These are phyloP conservation scores for Amblyjoppa fuscipennis DNA, from an alignment of 2,888 invertebrate genomes.

Conservation along the genomic window DNA sequence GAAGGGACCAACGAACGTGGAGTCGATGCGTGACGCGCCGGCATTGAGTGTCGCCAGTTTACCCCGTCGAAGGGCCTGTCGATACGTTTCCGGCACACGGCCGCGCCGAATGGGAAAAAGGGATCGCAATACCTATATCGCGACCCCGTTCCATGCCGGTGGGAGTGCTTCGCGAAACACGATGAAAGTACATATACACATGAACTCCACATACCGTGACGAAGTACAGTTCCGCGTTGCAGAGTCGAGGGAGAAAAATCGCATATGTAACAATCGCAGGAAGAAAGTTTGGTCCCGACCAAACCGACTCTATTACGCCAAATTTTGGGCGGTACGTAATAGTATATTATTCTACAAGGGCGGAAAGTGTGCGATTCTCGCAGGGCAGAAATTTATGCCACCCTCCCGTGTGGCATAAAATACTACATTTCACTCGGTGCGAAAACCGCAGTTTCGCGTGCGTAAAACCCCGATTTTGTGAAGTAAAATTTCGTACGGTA, in stretches of 20 bases:
- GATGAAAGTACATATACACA: slow-evolving; percentile 1
- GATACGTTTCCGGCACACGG: slow-evolving; percentile 49
- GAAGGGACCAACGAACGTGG: slow-evolving; percentile 24
- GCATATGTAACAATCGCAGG: not conserved
- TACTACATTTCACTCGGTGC: too few species aligned
- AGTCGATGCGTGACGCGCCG: slow-evolving; percentile 31
- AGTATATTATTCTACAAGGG: too few species aligned
- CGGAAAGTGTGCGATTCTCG: too few species aligned
- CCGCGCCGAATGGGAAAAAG: slow-evolving; percentile 27
- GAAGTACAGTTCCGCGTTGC: slow-evolving; percentile 13
- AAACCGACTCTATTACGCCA: too few species aligned
- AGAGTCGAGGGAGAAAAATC: not conserved
- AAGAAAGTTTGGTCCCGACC: not conserved
- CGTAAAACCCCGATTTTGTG: too few species aligned
- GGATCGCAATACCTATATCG: slow-evolving; percentile 2
- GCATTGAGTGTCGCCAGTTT: slow-evolving; percentile 17
- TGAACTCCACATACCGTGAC: slow-evolving; percentile 16
- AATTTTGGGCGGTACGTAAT: too few species aligned
- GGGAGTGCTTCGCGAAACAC: slow-evolving; percentile 16
- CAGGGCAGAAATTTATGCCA: too few species aligned
- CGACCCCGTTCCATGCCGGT: slow-evolving; percentile 14
- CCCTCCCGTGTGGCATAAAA: too few species aligned
- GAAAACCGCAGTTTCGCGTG: too few species aligned
- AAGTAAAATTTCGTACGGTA: too few species aligned
- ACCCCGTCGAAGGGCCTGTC: slow-evolving; percentile 45